These are phyloP conservation scores for Eriosoma lanigerum DNA, from an alignment of 1,140 invertebrate genomes.

Conservation along the genomic window DNA sequence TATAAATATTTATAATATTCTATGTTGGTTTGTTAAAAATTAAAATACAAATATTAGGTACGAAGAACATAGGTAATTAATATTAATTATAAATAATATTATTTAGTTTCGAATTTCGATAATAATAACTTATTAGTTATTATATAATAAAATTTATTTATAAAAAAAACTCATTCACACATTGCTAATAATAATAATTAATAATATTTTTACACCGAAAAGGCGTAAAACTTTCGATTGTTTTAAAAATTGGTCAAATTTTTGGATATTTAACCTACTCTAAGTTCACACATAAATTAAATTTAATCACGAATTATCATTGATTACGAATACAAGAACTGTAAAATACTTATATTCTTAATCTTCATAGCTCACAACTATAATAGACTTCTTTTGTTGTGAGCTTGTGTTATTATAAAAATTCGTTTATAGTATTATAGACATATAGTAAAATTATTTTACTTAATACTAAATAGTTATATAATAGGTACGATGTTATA, in stretches of 20 bases:
- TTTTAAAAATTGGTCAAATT: slow-evolving; percentile 43
- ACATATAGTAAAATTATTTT: not conserved
- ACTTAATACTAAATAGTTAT: slow-evolving; percentile 21
- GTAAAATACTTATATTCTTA: no score
- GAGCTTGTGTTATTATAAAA: no score
- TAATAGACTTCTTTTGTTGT: no score
- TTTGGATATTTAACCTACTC: slow-evolving; percentile 3
- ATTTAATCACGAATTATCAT: no score
- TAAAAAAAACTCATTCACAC: not conserved
- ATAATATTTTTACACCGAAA: slow-evolving; percentile 39
- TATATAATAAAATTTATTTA: no score
- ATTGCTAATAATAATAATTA: slow-evolving; percentile 28
- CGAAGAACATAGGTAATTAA: slow-evolving; percentile 38
- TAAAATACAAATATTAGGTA: slow-evolving; percentile 41
- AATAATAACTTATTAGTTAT: no score
- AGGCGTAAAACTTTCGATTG: slow-evolving; percentile 32
- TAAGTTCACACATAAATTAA: not conserved
- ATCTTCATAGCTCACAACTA: no score
- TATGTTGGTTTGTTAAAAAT: slow-evolving; percentile 28
- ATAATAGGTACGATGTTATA: slow-evolving; percentile 1
- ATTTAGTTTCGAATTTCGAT: not conserved
- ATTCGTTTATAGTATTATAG: no score
- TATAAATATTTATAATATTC: not conserved
- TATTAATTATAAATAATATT: slow-evolving; percentile 25
- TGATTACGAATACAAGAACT: no score